Evolutionary conservation across 1,140 invertebrate genomes (phyloP), one percentile per base, ranked within the genome.

Genomic region (Lepidurus packardi): DNA sequence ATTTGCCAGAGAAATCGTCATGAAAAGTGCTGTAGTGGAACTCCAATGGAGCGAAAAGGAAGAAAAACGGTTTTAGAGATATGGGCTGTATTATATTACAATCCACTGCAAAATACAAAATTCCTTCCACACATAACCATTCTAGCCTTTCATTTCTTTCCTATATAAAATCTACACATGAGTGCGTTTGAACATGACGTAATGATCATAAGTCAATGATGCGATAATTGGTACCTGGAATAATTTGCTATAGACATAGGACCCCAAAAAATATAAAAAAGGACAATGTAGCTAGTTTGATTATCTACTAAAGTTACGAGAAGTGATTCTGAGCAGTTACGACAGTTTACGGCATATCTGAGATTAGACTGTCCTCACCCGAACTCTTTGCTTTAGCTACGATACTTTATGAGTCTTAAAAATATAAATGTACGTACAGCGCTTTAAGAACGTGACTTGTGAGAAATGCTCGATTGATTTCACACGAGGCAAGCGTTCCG

Each of bases 381-480:
- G 53, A 65, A n/a, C 16, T 21, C 34, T 34, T 34, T 34, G 34
- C 34, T 34, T 34, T 34, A 34, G 34, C 34, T 34, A 34, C 34
- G 34, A 34, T 34, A 34, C 34, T 34, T 34, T 3, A 65, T 65
- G 13, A 16, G 21, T n/a, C 16, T 1, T n/a, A 21, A 65, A 65
- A 47, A 47, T 16, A 47, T 47, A 47, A 10, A 47, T 8, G 53
- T 10, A 65, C 21, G 16, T 65, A 65, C 21, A 65, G 53, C 53
- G 53, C 53, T 65, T 65, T 16, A 21, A 65, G 2, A 21, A 21
- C 53, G 53, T 65, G 53, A 65, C 53, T 65, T 65, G 53, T 9
- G 53, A 65, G 53, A 65, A 65, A n/a, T 65, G 53, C 53, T 65
- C 53, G 53, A 13, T 65, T 65, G 53, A 65, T 65, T n/a, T 21